A percentile compares a stretch with the other conserved stretches of the same genome.
phyloP scores from a whole-genome alignment of 2,888 invertebrate genomes.

The Scrobipalpa costella region DNA sequence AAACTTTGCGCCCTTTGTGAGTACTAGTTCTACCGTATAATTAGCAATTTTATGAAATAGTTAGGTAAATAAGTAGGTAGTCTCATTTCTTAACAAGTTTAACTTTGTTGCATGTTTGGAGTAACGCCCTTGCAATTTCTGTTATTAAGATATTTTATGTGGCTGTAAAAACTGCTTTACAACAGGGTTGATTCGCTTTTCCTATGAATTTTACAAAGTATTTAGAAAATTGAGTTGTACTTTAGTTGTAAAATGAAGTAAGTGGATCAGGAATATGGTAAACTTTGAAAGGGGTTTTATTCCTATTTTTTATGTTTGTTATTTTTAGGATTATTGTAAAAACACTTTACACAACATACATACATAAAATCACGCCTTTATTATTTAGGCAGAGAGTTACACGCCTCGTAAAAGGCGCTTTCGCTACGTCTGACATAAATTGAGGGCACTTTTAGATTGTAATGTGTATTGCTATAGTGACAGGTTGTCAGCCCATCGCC shows the following conservation, averaged over 20 bases:
- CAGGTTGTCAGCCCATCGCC: too few species aligned
- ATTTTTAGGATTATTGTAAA: not conserved
- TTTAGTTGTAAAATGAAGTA: constrained; percentile 18
- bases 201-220: constrained; percentile 26
- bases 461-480: too few species aligned
- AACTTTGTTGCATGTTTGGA: constrained; percentile 45
- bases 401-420: too few species aligned
- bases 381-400: too few species aligned
- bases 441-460: too few species aligned
- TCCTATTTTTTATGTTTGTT: not conserved
- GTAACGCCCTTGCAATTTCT: constrained; percentile 40
- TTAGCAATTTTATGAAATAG: constrained; percentile 77
- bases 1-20: constrained; percentile 59
- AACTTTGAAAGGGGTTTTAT: constrained; percentile 4
- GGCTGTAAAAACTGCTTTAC: constrained; percentile 25
- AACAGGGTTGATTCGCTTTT: constrained; percentile 26
- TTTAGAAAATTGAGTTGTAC: constrained; percentile 29
- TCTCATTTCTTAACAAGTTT: constrained; percentile 44
- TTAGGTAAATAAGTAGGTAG: constrained; percentile 67
- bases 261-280: constrained; percentile 8
- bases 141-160: constrained; percentile 37
- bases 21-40: constrained; percentile 71
- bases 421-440: too few species aligned
- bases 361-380: too few species aligned
- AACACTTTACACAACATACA: too few species aligned